Conservation (phyloP, 2,888 invertebrate species). For the Plemyria rubiginata region DNA sequence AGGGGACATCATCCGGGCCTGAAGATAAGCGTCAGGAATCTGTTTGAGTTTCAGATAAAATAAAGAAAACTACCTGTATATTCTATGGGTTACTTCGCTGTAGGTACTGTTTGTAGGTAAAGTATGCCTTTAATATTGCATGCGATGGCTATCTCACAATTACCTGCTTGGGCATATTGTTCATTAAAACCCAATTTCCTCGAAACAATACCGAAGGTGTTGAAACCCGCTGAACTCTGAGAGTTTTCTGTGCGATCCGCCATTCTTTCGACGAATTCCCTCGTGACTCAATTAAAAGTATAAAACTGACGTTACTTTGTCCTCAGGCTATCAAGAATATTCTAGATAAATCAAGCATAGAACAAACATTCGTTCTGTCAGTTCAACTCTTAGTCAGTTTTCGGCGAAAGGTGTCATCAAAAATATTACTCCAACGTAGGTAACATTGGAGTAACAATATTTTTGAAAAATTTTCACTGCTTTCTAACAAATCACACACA, state of each 20-base stretch:
- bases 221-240: constrained; percentile 65
- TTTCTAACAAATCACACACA: no score
- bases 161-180: constrained; percentile 38
- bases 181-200: constrained; percentile 57
- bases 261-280: constrained; percentile 74
- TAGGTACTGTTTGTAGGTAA: neutral
- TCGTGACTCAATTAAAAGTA: constrained; percentile 67
- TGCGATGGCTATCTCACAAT: constrained; percentile 36
- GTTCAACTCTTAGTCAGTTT: neutral
- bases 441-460: no score
- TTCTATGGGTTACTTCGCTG: no score
- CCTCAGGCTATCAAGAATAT: neutral
- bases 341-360: neutral
- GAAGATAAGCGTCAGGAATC: no score
- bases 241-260: constrained; percentile 68
- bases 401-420: neutral
- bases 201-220: constrained; percentile 66
- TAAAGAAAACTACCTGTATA: no score
- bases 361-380: neutral
- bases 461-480: no score
- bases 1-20: no score
- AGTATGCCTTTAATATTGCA: constrained; percentile 4
- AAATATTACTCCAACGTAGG: no score
- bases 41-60: no score
- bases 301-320: constrained; percentile 36